Conservation (phyloP, 2,113 vertebrate genomes). For the Paramisgurnus dabryanus region DNA sequence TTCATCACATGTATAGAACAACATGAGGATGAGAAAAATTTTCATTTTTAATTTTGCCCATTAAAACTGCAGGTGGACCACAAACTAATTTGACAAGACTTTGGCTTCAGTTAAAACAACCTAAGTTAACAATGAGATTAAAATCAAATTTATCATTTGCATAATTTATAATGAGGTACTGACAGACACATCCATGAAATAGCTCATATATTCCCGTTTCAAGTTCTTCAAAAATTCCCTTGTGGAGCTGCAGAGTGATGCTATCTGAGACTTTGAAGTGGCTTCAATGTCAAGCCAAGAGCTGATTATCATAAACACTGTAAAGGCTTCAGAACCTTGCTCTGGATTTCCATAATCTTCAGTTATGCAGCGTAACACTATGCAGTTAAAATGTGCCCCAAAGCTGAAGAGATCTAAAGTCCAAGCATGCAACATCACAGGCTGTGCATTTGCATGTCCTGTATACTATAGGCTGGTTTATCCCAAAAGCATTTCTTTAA, state of each 20-base stretch:
- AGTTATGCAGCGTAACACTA: constrained; percentile 12
- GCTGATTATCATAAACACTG: constrained; percentile 39
- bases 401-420: constrained; percentile 24
- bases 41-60: too few species aligned
- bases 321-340: constrained; percentile 7
- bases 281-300: constrained; percentile 37
- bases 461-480: neutral
- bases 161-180: neutral
- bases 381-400: neutral
- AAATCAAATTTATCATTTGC: neutral
- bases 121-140: neutral
- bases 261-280: constrained; percentile 9
- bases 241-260: constrained; percentile 5
- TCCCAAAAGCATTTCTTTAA: constrained; percentile 3
- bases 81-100: too few species aligned
- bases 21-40: too few species aligned
- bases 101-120: neutral
- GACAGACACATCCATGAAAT: neutral
- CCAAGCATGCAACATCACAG: neutral
- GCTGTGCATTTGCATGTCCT: constrained; percentile 7
- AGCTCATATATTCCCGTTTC: neutral
- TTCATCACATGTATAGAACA: too few species aligned
- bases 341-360: constrained; percentile 41
- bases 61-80: too few species aligned
- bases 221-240: neutral